Evolutionary conservation across 1,140 invertebrate species (phyloP).

Genomic region (Bombus breviceps): DNA sequence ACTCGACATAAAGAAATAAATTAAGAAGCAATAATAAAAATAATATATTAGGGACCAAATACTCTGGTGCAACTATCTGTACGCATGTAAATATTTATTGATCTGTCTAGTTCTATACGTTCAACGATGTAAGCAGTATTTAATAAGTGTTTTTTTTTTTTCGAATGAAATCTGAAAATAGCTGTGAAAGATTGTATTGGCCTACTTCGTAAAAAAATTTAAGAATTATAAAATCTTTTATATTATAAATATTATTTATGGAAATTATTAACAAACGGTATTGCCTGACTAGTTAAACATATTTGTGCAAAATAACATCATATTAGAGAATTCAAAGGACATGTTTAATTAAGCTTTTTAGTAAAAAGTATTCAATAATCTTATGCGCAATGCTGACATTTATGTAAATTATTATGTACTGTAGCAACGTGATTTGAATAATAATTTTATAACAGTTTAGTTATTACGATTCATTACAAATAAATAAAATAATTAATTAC

Average conservation of each 20-base stretch:
- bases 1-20: background rate
- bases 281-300: background rate
- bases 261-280: background rate
- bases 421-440: background rate
- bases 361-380: slow-evolving; percentile 48
- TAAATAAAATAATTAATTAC: background rate
- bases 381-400: slow-evolving; percentile 53
- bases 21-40: slow-evolving; percentile 40
- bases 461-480: background rate
- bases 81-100: background rate
- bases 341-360: slow-evolving; percentile 58
- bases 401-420: slow-evolving; percentile 78
- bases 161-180: background rate
- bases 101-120: background rate
- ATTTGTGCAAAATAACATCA: background rate
- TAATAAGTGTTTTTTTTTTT: background rate
- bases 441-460: background rate
- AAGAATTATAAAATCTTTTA: background rate
- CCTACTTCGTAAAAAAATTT: background rate
- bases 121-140: background rate
- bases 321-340: background rate
- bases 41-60: slow-evolving; percentile 79
- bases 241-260: background rate
- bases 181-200: background rate
- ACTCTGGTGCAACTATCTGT: background rate